Conservation (phyloP, 2,888 invertebrate genomes). For the Gisinianus flammeolus region DNA sequence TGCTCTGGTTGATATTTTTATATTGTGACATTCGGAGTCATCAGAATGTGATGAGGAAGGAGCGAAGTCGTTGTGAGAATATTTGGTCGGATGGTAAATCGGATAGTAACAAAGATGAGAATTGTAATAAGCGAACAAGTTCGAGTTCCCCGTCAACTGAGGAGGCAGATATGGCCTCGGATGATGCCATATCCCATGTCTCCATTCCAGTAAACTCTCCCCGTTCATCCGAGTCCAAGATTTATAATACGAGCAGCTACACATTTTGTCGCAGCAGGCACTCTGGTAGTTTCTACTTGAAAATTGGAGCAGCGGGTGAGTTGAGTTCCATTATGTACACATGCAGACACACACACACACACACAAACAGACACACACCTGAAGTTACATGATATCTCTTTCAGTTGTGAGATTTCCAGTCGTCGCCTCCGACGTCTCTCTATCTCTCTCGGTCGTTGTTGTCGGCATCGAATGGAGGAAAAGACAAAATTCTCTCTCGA, state of each 20-base stretch:
- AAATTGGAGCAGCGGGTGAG: slow-evolving; percentile 75
- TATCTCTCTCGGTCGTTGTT: neutral
- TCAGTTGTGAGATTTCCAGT: too few species aligned
- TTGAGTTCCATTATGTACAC: slow-evolving; percentile 15
- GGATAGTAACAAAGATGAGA: neutral
- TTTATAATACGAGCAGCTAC: slow-evolving; percentile 58
- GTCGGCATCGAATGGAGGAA: neutral
- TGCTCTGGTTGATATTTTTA: slow-evolving; percentile 69
- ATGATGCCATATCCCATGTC: slow-evolving; percentile 48
- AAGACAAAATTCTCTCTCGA: neutral
- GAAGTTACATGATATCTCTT: slow-evolving; percentile 4
- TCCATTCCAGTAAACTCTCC: slow-evolving; percentile 53
- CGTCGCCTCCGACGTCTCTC: neutral
- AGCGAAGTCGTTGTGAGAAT: slow-evolving; percentile 43
- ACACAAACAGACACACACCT: too few species aligned
- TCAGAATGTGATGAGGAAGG: slow-evolving; percentile 61
- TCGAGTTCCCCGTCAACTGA: slow-evolving; percentile 44
- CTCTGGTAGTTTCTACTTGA: slow-evolving; percentile 75
- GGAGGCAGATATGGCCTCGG: slow-evolving; percentile 43
- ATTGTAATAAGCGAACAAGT: slow-evolving; percentile 42
- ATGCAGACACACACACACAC: neutral
- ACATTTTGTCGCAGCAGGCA: slow-evolving; percentile 72
- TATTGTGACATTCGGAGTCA: slow-evolving; percentile 70
- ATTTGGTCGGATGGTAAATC: slow-evolving; percentile 38
- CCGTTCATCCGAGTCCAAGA: slow-evolving; percentile 49